Percentiles rank a stretch among this genome's conserved stretches.
Conservation (phyloP, 2,888 invertebrate genomes). For the Pycnomerus fuliginosus region DNA sequence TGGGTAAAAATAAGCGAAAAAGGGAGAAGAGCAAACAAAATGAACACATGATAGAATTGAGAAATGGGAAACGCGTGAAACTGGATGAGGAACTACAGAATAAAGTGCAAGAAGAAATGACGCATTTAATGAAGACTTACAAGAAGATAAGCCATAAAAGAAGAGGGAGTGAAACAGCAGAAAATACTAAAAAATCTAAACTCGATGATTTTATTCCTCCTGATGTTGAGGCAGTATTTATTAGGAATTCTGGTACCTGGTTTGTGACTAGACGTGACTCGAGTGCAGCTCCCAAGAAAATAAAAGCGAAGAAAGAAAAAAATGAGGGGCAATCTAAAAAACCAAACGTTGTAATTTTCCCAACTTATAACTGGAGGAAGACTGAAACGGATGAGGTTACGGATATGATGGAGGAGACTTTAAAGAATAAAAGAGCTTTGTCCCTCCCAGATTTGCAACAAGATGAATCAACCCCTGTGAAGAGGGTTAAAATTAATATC, state of each 20-base stretch:
- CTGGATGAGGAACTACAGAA: slow-evolving; percentile 27
- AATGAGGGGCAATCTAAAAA: not conserved
- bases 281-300: too few species aligned
- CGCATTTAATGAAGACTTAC: not conserved
- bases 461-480: slow-evolving; percentile 44
- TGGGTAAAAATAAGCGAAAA: slow-evolving; percentile 31
- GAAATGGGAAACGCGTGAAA: slow-evolving; percentile 5
- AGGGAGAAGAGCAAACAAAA: slow-evolving; percentile 33
- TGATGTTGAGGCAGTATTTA: slow-evolving; percentile 38
- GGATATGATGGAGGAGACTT: slow-evolving; percentile 20
- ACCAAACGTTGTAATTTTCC: not conserved
- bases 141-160: not conserved
- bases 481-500: slow-evolving; percentile 72
- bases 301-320: slow-evolving; percentile 2
- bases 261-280: slow-evolving; percentile 37
- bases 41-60: slow-evolving; percentile 8
- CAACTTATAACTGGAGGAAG: not conserved
- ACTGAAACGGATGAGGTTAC: slow-evolving; percentile 19
- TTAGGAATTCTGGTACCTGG: slow-evolving; percentile 49
- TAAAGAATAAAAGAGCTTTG: not conserved
- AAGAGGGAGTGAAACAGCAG: not conserved
- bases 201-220: not conserved
- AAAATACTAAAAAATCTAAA: not conserved
- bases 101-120: slow-evolving; percentile 6
- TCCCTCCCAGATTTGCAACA: not conserved